Conservation (phyloP, 2,888 invertebrate genomes). For the Spilarctia lutea region DNA sequence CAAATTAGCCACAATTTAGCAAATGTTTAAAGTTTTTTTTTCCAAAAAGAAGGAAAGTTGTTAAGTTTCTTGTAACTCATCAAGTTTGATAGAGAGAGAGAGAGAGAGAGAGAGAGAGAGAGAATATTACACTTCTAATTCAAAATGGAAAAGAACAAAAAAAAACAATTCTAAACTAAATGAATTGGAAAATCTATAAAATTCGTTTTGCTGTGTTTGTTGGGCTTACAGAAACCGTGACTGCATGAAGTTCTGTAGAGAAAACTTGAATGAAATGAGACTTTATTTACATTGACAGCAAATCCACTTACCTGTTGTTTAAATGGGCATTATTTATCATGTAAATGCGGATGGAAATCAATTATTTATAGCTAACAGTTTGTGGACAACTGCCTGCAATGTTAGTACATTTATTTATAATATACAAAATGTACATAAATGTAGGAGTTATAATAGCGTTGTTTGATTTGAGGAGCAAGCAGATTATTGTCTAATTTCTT, state of each 20-base stretch:
- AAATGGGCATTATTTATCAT: conserved; percentile 12
- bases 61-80: too few relatives aligned
- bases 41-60: too few relatives aligned
- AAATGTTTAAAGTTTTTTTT: too few relatives aligned
- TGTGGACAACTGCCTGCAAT: neutral
- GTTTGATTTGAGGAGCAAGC: neutral
- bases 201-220: neutral
- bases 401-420: neutral
- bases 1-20: too few relatives aligned
- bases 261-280: conserved; percentile 16
- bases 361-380: conserved; percentile 23
- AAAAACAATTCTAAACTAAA: neutral
- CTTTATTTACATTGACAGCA: conserved; percentile 9
- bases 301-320: conserved; percentile 2
- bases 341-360: conserved; percentile 11
- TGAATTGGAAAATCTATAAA: neutral
- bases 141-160: neutral
- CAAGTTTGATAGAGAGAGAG: too few relatives aligned
- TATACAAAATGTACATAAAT: neutral
- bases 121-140: neutral
- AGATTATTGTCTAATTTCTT: too few relatives aligned
- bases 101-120: too few relatives aligned
- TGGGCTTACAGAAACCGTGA: conserved; percentile 5
- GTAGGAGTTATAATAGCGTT: neutral
- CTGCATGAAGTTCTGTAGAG: conserved; percentile 1